Conservation (phyloP, 2,797 vertebrate genomes). For the Sphaeramia orbicularis region DNA sequence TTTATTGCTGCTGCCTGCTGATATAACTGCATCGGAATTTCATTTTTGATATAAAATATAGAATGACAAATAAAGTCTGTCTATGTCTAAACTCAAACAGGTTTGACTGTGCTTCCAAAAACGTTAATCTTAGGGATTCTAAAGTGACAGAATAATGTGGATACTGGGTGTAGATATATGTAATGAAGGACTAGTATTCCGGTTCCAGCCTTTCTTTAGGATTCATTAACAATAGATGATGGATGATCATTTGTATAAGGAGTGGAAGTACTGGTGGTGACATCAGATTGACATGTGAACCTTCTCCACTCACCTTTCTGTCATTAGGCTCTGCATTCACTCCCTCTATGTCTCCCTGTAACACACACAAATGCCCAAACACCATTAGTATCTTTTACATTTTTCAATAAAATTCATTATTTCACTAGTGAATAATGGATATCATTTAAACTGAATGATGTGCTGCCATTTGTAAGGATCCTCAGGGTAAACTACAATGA, state of each 20-base stretch:
- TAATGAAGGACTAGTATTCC: no score
- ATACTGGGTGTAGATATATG: no score
- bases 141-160: no score
- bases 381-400: not conserved
- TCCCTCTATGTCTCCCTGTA: slow-evolving; percentile 72
- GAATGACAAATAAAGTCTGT: no score
- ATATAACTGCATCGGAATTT: no score
- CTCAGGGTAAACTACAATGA: not conserved
- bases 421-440: not conserved
- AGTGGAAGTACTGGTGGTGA: not conserved
- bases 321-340: slow-evolving; percentile 59
- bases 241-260: not conserved
- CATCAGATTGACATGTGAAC: not conserved
- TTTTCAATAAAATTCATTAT: not conserved
- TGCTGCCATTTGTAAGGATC: not conserved
- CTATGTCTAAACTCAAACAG: no score
- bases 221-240: not conserved
- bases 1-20: no score
- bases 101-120: no score
- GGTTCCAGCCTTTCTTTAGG: no score
- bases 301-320: slow-evolving; percentile 71
- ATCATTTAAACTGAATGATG: not conserved
- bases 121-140: no score
- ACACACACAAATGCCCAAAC: slow-evolving; percentile 28
- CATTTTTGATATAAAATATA: no score